Percentiles rank a stretch among this genome's conserved stretches.
These are phyloP conservation scores for Perdita meconis DNA, from an alignment of 2,888 invertebrate genomes.

Conservation along the genomic window DNA sequence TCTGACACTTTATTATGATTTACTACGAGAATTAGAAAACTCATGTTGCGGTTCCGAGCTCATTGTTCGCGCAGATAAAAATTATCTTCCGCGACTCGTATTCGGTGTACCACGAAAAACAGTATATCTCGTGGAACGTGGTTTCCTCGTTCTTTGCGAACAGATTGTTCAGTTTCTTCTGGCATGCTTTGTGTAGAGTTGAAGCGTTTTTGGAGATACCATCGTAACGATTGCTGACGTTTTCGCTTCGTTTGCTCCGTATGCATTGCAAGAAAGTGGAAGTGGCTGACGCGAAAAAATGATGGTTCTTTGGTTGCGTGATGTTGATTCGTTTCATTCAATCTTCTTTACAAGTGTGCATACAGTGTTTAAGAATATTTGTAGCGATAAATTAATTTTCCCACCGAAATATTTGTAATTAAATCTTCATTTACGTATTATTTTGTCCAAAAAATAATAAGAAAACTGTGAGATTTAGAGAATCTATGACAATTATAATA, in stretches of 20 bases:
- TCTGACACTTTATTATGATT: slow-evolving; percentile 30
- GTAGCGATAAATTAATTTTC: too few relatives aligned
- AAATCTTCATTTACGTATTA: too few relatives aligned
- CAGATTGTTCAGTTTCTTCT: not conserved
- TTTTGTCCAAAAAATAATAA: too few relatives aligned
- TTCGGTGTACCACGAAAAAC: not conserved
- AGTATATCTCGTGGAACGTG: not conserved
- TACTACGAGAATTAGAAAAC: not conserved
- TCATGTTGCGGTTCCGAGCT: not conserved
- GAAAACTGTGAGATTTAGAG: too few relatives aligned
- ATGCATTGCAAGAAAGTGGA: not conserved
- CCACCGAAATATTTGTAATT: too few relatives aligned
- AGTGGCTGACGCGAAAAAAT: not conserved
- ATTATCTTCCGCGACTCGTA: slow-evolving; percentile 16
- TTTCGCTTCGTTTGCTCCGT: slow-evolving; percentile 10
- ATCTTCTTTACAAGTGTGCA: too few relatives aligned
- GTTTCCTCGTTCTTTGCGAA: not conserved
- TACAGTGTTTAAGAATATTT: too few relatives aligned
- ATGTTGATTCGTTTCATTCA: not conserved
- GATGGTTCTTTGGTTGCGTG: slow-evolving; percentile 11
- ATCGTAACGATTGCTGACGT: not conserved
- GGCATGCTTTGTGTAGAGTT: not conserved
- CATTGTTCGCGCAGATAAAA: slow-evolving; percentile 1
- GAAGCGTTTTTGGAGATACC: too few relatives aligned
- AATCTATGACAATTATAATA: too few relatives aligned